phyloP scores from a whole-genome alignment of 2,888 invertebrate genomes.

The Lobophora halterata region DNA sequence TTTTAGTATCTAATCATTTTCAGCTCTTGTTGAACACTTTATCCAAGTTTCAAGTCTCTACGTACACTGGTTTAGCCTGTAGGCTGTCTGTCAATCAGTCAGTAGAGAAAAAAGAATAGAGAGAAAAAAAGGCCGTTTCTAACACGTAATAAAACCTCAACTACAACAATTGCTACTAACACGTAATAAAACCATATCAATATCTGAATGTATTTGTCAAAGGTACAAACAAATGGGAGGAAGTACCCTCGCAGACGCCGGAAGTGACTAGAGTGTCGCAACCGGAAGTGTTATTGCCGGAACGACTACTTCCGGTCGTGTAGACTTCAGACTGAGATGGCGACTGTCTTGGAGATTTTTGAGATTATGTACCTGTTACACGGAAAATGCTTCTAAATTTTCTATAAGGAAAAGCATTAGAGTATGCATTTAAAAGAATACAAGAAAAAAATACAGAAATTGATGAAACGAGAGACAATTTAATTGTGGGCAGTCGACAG shows the following conservation, averaged over 20 bases:
- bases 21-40: too few species aligned
- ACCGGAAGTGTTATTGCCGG: conserved; percentile 78
- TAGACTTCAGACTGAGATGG: conserved; percentile 63
- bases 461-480: too few species aligned
- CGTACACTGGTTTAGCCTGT: too few species aligned
- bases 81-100: too few species aligned
- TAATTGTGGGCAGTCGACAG: too few species aligned
- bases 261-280: conserved; percentile 73
- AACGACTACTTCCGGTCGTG: conserved; percentile 73
- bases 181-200: conserved; percentile 28
- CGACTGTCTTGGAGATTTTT: conserved; percentile 54
- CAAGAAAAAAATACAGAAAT: conserved; percentile 4
- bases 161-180: too few species aligned
- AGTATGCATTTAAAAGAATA: not conserved
- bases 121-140: too few species aligned
- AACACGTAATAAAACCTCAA: too few species aligned
- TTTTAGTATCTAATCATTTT: too few species aligned
- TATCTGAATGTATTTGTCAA: conserved; percentile 59
- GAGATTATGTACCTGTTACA: conserved; percentile 36
- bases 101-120: too few species aligned
- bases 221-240: conserved; percentile 73
- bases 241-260: conserved; percentile 71
- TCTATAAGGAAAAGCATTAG: conserved; percentile 1
- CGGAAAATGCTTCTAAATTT: conserved; percentile 15
- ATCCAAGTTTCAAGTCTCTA: too few species aligned